Evolutionary conservation across 2,797 vertebrate genomes (phyloP).

Genomic region (Chromobotia macracanthus): DNA sequence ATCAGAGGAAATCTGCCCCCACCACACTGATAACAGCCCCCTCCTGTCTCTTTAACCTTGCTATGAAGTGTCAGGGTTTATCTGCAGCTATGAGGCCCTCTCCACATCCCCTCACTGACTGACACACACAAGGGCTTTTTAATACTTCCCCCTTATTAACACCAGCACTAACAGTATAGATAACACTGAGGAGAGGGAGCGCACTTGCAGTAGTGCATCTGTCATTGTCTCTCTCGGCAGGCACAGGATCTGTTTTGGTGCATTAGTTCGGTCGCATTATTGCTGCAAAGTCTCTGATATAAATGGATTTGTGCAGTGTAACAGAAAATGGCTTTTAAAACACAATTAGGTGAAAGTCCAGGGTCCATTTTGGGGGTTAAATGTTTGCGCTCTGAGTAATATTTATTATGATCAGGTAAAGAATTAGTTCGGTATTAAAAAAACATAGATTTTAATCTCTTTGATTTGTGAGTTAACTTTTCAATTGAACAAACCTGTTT

Average conservation of each 20-base stretch:
- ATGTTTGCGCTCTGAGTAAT: constrained; percentile 66
- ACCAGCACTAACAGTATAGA: constrained; percentile 76
- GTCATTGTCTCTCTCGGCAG: constrained; percentile 87
- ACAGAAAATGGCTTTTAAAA: constrained; percentile 99
- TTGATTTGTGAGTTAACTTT: constrained; percentile 73
- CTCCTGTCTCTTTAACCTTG: constrained; percentile 41
- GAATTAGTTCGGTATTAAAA: constrained; percentile 78
- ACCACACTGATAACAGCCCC: constrained; percentile 38
- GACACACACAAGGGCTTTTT: constrained; percentile 49
- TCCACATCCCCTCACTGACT: constrained; percentile 42
- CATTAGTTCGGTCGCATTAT: constrained; percentile 95
- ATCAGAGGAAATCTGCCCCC: constrained; percentile 39
- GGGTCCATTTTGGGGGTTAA: constrained; percentile 76
- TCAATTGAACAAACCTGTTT: constrained; percentile 65
- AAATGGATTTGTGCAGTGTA: constrained; percentile 99
- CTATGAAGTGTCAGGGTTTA: constrained; percentile 67
- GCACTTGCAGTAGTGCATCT: constrained; percentile 91
- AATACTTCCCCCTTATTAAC: constrained; percentile 60
- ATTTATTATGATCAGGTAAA: constrained; percentile 72
- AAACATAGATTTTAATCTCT: constrained; percentile 84
- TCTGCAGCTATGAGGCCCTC: constrained; percentile 64
- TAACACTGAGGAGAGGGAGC: constrained; percentile 71
- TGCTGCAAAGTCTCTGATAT: constrained; percentile 85
- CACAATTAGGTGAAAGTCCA: constrained; percentile 94
- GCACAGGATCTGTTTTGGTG: constrained; percentile 79